phyloP scores from a whole-genome alignment of 2,797 vertebrate genomes.

The Geotrypetes seraphini region DNA sequence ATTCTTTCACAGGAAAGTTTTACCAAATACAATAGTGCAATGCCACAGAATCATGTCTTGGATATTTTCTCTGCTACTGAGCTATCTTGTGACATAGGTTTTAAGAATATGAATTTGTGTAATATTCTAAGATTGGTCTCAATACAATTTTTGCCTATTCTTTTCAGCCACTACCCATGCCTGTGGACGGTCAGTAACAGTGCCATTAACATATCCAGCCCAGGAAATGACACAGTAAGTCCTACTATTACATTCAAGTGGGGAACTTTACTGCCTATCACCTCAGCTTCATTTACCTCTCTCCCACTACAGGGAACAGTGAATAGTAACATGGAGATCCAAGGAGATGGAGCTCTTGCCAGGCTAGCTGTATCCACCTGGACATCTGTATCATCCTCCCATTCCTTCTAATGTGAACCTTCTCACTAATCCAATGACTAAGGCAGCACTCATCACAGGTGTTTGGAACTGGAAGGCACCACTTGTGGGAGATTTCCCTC shows the following conservation, averaged over 20 bases:
- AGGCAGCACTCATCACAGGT: too few species aligned
- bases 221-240: constrained; percentile 35
- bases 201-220: constrained; percentile 47
- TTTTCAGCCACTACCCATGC: constrained; percentile 75
- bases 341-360: constrained; percentile 51
- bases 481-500: too few species aligned
- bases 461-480: too few species aligned
- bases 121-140: too few species aligned
- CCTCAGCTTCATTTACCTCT: constrained; percentile 42
- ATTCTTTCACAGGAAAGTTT: too few species aligned
- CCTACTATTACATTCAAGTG: constrained; percentile 47
- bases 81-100: too few species aligned
- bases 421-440: too few species aligned
- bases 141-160: too few species aligned
- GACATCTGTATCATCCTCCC: constrained; percentile 62
- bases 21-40: too few species aligned
- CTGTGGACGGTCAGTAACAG: constrained; percentile 78
- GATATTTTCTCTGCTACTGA: too few species aligned
- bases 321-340: constrained; percentile 52
- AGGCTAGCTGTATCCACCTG: constrained; percentile 61
- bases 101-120: too few species aligned
- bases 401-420: constrained; percentile 66
- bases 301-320: constrained; percentile 46
- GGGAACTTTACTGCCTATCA: constrained; percentile 41
- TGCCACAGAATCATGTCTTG: too few species aligned